Evolutionary conservation across 2,888 invertebrate species (phyloP).

Genomic region (Thalpophila matura): DNA sequence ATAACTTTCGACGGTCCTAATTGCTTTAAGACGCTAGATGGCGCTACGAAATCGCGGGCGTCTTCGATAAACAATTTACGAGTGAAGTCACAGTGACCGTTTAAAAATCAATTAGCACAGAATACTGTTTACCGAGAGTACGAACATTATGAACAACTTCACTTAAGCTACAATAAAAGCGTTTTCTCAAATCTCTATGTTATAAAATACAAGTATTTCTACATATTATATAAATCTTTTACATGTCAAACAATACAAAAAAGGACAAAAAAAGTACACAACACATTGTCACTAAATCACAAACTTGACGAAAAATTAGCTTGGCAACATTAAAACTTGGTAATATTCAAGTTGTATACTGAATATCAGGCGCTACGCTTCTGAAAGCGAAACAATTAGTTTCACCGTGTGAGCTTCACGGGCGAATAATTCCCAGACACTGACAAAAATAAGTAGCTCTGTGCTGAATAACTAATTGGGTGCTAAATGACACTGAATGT

Average conservation of each 20-base stretch:
- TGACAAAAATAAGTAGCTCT: conserved; percentile 51
- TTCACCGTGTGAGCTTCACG: conserved; percentile 50
- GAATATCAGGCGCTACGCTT: conserved; percentile 17
- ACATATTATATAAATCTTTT: neutral
- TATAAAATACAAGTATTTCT: neutral
- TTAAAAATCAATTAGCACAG: no score
- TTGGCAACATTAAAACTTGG: conserved; percentile 25
- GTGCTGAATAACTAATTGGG: conserved; percentile 50
- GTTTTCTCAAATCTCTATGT: neutral
- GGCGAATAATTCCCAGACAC: conserved; percentile 53
- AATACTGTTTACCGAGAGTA: neutral
- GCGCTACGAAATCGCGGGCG: no score
- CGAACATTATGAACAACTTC: neutral
- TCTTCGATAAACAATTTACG: no score
- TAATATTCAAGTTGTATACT: conserved; percentile 27
- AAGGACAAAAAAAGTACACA: conserved; percentile 14
- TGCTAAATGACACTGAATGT: conserved; percentile 43
- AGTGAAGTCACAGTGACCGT: no score
- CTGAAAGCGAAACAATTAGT: conserved; percentile 55
- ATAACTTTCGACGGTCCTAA: no score
- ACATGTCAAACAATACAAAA: neutral
- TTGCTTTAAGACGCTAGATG: no score
- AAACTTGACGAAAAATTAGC: conserved; percentile 38
- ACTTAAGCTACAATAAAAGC: neutral
- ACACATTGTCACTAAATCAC: conserved; percentile 38